Conservation (phyloP, 2,888 invertebrate genomes). For the Calephelis perditalis region DNA sequence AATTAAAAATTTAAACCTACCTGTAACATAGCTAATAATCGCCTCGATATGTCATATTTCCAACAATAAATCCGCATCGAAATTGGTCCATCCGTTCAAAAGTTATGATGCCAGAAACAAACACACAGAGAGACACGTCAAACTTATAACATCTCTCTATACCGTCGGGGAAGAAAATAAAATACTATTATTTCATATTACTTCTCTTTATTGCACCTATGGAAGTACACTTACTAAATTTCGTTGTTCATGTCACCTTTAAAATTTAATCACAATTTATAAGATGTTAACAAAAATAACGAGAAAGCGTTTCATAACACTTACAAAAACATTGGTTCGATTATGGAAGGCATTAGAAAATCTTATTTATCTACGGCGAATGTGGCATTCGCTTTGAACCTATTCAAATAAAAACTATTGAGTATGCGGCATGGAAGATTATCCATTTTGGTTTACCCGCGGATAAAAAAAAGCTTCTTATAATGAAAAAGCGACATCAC, state of each 20-base stretch:
- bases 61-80: too few relatives aligned
- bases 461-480: too few relatives aligned
- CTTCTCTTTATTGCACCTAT: slow-evolving; percentile 74
- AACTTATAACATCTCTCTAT: too few relatives aligned
- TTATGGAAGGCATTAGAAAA: slow-evolving; percentile 7
- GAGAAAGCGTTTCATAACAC: neutral
- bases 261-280: slow-evolving; percentile 23
- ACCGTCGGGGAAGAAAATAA: slow-evolving; percentile 8
- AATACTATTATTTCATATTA: slow-evolving; percentile 21
- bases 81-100: too few relatives aligned
- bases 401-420: neutral
- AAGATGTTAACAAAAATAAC: slow-evolving; percentile 4
- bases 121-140: too few relatives aligned
- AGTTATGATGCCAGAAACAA: too few relatives aligned
- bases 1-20: too few relatives aligned
- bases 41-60: too few relatives aligned
- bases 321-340: neutral
- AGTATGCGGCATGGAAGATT: too few relatives aligned
- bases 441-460: too few relatives aligned
- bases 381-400: neutral
- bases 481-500: too few relatives aligned
- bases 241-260: slow-evolving; percentile 48
- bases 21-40: too few relatives aligned
- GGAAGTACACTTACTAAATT: slow-evolving; percentile 72
- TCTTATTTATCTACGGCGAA: neutral